Evolutionary conservation across 2,888 invertebrate genomes (phyloP).

Genomic region (Lydus trimaculatus): DNA sequence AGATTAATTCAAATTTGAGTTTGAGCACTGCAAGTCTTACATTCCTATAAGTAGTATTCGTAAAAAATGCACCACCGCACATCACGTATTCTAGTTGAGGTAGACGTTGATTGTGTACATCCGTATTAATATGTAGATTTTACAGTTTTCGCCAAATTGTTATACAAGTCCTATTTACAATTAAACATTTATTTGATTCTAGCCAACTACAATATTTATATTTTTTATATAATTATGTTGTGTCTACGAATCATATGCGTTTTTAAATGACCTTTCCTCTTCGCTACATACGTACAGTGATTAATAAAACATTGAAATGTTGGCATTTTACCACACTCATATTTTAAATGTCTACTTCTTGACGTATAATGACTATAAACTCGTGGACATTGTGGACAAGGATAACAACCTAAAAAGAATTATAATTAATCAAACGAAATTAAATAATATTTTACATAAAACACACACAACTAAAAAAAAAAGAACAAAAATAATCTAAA

Average conservation of each 20-base stretch:
- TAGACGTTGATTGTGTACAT: no score
- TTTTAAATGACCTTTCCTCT: constrained; percentile 30
- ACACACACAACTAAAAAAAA: neutral
- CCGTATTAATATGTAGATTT: no score
- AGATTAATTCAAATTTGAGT: no score
- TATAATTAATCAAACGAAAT: neutral
- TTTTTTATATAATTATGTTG: constrained; percentile 23
- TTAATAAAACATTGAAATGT: constrained; percentile 25
- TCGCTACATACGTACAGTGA: constrained; percentile 28
- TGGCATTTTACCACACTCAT: constrained; percentile 36
- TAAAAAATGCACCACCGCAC: no score
- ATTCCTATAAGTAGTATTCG: no score
- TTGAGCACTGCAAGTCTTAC: no score
- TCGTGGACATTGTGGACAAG: constrained; percentile 24
- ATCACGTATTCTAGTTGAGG: no score
- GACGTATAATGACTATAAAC: constrained; percentile 31
- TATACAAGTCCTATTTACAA: neutral
- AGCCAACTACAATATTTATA: neutral
- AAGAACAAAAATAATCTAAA: neutral
- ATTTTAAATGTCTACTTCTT: constrained; percentile 31
- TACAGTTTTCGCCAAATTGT: no score
- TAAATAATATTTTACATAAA: neutral
- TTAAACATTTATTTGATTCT: neutral
- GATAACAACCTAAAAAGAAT: constrained; percentile 27
- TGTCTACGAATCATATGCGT: constrained; percentile 29